Evolutionary conservation across 2,797 vertebrate genomes (phyloP).

Genomic region (Melanitta fusca): DNA sequence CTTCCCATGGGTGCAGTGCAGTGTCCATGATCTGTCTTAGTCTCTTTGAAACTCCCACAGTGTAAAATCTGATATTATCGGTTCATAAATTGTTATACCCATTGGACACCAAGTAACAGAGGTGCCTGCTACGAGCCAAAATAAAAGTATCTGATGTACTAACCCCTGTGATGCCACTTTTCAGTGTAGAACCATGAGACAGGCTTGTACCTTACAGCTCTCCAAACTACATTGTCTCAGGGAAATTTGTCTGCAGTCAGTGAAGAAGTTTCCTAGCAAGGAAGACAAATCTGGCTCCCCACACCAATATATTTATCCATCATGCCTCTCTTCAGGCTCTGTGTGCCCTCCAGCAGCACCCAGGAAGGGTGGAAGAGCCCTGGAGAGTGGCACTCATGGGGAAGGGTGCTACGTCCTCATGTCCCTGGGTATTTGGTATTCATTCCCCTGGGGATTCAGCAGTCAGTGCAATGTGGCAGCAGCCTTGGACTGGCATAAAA

Average conservation of each 20-base stretch:
- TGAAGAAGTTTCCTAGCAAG: neutral
- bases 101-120: too few relatives aligned
- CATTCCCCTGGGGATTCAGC: neutral
- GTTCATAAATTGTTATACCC: neutral
- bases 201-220: neutral
- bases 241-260: neutral
- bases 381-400: fast-evolving
- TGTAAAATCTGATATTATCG: neutral
- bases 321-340: neutral
- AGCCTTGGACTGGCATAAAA: neutral
- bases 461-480: neutral
- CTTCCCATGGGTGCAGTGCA: fast-evolving
- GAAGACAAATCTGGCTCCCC: neutral
- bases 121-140: neutral
- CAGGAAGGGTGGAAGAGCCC: neutral
- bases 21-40: neutral
- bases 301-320: neutral
- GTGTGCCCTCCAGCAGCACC: neutral
- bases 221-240: neutral
- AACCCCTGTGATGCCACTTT: neutral
- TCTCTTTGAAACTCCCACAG: neutral
- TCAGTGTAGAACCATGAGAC: neutral
- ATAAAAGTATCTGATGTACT: neutral
- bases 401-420: neutral
- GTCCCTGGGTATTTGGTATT: neutral